phyloP scores from a whole-genome alignment of 2,113 vertebrate genomes.

The Heterotis niloticus region DNA sequence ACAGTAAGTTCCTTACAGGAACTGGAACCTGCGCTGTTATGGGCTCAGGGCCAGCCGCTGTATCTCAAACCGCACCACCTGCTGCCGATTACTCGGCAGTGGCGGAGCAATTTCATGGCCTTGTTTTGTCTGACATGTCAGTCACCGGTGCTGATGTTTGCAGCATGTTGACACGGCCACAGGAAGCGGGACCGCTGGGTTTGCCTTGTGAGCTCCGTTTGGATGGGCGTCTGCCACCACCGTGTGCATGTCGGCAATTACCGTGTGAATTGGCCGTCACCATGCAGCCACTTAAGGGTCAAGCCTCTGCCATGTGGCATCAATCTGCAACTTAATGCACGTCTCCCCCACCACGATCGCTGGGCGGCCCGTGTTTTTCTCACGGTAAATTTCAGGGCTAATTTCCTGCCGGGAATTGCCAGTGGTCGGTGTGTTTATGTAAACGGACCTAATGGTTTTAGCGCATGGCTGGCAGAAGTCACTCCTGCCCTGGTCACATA shows the following conservation, averaged over 20 bases:
- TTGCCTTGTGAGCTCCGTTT: background rate
- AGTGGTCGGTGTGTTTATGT: slow-evolving; percentile 49
- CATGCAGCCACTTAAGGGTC: slow-evolving; percentile 19
- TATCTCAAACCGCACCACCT: too few relatives aligned
- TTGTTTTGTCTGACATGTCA: too few relatives aligned
- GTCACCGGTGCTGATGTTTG: too few relatives aligned
- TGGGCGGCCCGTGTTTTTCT: slow-evolving; percentile 33
- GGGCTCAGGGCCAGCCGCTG: too few relatives aligned
- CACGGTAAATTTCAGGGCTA: slow-evolving; percentile 53
- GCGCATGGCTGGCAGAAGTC: slow-evolving; percentile 18
- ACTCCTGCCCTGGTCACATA: background rate
- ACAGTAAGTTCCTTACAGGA: too few relatives aligned
- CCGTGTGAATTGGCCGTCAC: background rate
- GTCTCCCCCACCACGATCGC: slow-evolving; percentile 33
- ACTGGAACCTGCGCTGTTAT: too few relatives aligned
- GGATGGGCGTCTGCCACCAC: background rate
- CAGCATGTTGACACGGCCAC: background rate
- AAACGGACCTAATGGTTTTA: slow-evolving; percentile 58
- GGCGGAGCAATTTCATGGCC: too few relatives aligned
- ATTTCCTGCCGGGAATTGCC: slow-evolving; percentile 59
- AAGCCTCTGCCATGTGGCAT: slow-evolving; percentile 54
- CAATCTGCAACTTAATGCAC: slow-evolving; percentile 46
- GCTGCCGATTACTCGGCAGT: too few relatives aligned
- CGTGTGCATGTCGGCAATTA: background rate
- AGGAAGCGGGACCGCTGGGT: background rate